Conservation (phyloP, 2,888 invertebrate species). For the Microplitis deprimator region DNA sequence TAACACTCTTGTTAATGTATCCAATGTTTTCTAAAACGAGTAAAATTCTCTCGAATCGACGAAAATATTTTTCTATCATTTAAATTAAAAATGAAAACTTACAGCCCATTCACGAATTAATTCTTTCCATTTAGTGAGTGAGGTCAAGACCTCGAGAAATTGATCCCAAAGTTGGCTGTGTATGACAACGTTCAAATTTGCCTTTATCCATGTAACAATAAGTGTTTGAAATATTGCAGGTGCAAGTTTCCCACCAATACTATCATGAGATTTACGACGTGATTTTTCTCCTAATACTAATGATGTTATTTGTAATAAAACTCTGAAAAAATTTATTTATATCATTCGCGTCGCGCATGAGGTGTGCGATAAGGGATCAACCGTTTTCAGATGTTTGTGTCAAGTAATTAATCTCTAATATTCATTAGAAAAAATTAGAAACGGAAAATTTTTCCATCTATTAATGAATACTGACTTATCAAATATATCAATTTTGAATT, state of each 20-base stretch:
- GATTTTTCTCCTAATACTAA: slow-evolving; percentile 87
- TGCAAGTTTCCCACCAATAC: slow-evolving; percentile 83
- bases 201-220: slow-evolving; percentile 98
- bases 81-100: slow-evolving; percentile 68
- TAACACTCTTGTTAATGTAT: slow-evolving; percentile 93
- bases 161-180: slow-evolving; percentile 90
- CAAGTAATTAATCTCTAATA: neutral
- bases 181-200: slow-evolving; percentile 93
- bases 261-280: slow-evolving; percentile 81
- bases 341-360: neutral
- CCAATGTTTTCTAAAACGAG: slow-evolving; percentile 89
- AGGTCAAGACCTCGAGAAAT: slow-evolving; percentile 88
- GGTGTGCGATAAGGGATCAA: too few relatives aligned
- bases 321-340: slow-evolving; percentile 66
- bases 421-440: too few relatives aligned
- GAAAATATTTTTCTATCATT: neutral
- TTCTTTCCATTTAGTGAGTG: slow-evolving; percentile 94
- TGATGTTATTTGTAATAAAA: slow-evolving; percentile 92
- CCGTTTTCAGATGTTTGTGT: neutral
- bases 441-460: too few relatives aligned
- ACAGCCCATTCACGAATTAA: slow-evolving; percentile 96
- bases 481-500: neutral
- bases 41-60: slow-evolving; percentile 19
- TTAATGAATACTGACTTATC: too few relatives aligned
- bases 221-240: slow-evolving; percentile 93